Conservation (phyloP, 2,888 invertebrate genomes). For the Oscheius sp. region DNA sequence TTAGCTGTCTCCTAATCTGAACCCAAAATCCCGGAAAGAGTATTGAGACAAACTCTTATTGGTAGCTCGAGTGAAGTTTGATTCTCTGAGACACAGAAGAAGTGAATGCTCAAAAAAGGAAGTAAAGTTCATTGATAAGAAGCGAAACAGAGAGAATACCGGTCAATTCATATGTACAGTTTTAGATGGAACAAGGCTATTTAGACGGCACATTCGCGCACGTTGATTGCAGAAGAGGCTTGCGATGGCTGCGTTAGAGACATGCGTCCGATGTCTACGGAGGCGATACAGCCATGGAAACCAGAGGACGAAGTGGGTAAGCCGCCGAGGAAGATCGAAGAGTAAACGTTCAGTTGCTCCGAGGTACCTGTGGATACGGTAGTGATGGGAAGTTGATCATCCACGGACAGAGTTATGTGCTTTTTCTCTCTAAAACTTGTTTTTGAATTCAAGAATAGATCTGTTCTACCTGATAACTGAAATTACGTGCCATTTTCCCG, state of each 20-base stretch:
- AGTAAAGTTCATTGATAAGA: no score
- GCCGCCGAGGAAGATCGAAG: slow-evolving; percentile 55
- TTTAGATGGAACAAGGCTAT: not conserved
- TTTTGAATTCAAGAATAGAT: no score
- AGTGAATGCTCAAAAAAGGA: no score
- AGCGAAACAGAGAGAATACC: slow-evolving; percentile 10
- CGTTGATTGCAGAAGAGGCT: slow-evolving; percentile 51
- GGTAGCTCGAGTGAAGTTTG: no score
- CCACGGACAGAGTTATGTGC: slow-evolving; percentile 48
- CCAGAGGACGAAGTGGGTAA: slow-evolving; percentile 29
- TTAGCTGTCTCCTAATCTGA: no score
- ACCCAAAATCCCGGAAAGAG: no score
- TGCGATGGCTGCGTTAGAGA: slow-evolving; percentile 51
- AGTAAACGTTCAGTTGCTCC: slow-evolving; percentile 61
- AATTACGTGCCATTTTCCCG: slow-evolving; percentile 53
- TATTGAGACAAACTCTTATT: no score
- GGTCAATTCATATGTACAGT: slow-evolving; percentile 29
- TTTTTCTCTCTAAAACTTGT: slow-evolving; percentile 37
- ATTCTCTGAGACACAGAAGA: no score
- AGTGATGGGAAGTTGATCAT: slow-evolving; percentile 53
- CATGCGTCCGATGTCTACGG: slow-evolving; percentile 43
- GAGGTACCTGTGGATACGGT: slow-evolving; percentile 50
- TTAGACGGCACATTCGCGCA: slow-evolving; percentile 49
- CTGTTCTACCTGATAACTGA: slow-evolving; percentile 45
- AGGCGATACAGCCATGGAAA: slow-evolving; percentile 48